phyloP scores from a whole-genome alignment of 2,888 invertebrate genomes.

The Vesta saturnalis region DNA sequence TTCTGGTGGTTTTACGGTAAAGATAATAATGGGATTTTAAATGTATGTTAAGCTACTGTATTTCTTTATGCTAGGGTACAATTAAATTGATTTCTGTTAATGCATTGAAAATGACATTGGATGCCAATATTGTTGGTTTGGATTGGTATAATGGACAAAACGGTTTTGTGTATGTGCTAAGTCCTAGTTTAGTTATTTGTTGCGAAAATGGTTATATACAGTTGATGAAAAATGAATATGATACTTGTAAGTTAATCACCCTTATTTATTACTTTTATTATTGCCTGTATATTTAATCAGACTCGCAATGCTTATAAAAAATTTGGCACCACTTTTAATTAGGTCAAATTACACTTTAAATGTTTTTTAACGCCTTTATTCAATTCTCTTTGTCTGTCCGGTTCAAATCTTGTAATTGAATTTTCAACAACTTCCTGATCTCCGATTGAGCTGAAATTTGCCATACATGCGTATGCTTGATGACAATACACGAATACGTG shows the following conservation, averaged over 20 bases:
- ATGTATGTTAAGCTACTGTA: constrained; percentile 27
- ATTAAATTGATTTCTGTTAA: constrained; percentile 72
- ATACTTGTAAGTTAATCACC: constrained; percentile 72
- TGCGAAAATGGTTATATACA: constrained; percentile 89
- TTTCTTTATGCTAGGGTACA: constrained; percentile 78
- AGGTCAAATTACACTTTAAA: too few relatives aligned
- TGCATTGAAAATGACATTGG: constrained; percentile 34
- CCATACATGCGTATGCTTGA: too few relatives aligned
- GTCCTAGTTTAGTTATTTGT: constrained; percentile 85
- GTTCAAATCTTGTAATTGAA: too few relatives aligned
- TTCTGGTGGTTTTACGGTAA: constrained; percentile 81
- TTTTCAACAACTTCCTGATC: too few relatives aligned
- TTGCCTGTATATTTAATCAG: too few relatives aligned
- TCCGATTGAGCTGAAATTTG: too few relatives aligned
- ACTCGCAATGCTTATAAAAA: too few relatives aligned
- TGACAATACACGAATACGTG: too few relatives aligned
- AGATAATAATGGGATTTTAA: constrained; percentile 33
- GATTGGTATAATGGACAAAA: constrained; percentile 88
- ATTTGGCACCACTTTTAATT: too few relatives aligned
- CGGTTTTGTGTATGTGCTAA: constrained; percentile 72
- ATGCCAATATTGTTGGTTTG: constrained; percentile 75
- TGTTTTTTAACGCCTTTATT: too few relatives aligned
- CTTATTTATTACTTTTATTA: constrained; percentile 47
- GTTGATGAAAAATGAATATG: constrained; percentile 89
- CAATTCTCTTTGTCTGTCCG: too few relatives aligned